Conservation (phyloP, 2,113 vertebrate genomes). For the Solenodon paradoxus region DNA sequence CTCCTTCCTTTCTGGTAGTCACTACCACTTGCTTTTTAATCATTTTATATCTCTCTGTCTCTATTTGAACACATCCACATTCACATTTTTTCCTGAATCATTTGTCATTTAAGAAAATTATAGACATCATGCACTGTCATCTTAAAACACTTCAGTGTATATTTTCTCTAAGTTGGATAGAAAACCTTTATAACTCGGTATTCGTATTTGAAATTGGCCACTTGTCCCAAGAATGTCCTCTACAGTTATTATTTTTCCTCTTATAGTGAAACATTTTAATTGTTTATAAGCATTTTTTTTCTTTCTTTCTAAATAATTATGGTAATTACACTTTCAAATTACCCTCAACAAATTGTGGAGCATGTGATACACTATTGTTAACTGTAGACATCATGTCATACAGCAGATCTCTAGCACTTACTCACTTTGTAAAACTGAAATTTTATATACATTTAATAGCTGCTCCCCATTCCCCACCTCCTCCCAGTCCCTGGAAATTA, state of each 20-base stretch:
- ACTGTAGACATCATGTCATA: accelerated
- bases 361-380: background rate
- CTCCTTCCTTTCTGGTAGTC: background rate
- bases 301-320: background rate
- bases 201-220: background rate
- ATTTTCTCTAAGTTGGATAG: background rate
- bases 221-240: background rate
- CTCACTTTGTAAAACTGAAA: no score
- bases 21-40: background rate
- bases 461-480: no score
- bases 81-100: background rate
- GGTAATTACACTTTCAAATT: background rate
- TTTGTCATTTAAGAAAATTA: conserved; percentile 21
- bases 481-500: no score
- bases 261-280: background rate
- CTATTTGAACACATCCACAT: background rate
- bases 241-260: background rate
- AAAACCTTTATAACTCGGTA: background rate
- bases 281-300: background rate
- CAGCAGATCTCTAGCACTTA: background rate
- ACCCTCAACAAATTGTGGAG: background rate
- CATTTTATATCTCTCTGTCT: background rate
- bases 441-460: no score
- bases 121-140: background rate
- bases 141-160: background rate